phyloP scores from a whole-genome alignment of 2,888 invertebrate species.

The Melanotus villosus region DNA sequence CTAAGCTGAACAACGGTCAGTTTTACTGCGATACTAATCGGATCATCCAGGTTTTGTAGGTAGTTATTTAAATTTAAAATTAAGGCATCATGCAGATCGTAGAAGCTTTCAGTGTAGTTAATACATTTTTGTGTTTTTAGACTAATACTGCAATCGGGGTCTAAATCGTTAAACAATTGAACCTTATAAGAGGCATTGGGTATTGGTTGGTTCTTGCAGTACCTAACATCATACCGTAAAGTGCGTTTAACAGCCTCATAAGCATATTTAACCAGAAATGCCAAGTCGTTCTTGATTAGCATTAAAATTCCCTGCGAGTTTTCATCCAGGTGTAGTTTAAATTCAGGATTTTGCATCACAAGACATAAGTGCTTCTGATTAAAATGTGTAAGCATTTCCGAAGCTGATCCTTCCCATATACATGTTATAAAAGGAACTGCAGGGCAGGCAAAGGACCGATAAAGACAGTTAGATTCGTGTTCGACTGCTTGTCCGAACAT shows the following conservation, averaged over 20 bases:
- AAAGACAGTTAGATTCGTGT: conserved; percentile 23
- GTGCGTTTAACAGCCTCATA: neutral
- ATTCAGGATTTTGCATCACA: neutral
- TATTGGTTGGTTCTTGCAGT: neutral
- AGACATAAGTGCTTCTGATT: neutral
- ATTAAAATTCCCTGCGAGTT: neutral
- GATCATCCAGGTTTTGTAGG: conserved; percentile 23
- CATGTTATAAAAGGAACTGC: neutral
- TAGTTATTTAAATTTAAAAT: conserved; percentile 17
- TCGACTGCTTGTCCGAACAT: conserved; percentile 8
- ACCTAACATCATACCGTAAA: conserved; percentile 11
- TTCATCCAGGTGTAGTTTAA: conserved; percentile 7
- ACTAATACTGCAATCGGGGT: conserved; percentile 21
- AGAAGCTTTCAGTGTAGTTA: conserved; percentile 13
- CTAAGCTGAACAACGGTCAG: neutral
- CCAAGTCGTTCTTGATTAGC: neutral
- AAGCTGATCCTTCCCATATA: conserved; percentile 13
- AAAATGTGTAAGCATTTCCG: conserved; percentile 15
- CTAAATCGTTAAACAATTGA: conserved; percentile 22
- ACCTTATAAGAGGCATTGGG: conserved; percentile 5
- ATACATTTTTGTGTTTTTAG: conserved; percentile 20
- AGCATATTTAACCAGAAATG: conserved; percentile 14
- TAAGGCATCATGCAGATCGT: neutral
- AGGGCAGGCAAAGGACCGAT: conserved; percentile 27
- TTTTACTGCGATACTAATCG: neutral